Evolutionary conservation across 2,113 vertebrate species (phyloP).

Genomic region (Tinamus guttatus): DNA sequence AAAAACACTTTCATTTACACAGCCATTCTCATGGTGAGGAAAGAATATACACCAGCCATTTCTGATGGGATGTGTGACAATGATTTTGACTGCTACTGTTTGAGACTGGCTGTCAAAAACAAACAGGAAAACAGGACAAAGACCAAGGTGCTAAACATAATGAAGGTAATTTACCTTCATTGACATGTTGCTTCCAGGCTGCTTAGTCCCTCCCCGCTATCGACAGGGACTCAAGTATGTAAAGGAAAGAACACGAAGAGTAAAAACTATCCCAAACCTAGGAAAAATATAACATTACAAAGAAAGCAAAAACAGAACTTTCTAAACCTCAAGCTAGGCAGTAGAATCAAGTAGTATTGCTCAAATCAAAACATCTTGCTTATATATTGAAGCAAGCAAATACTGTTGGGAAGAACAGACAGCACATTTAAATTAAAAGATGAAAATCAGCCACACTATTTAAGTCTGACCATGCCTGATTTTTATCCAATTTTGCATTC

Average conservation of each 20-base stretch:
- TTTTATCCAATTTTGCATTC: not conserved
- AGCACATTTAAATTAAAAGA: not conserved
- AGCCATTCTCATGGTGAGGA: not conserved
- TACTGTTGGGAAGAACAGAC: not conserved
- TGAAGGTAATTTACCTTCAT: not conserved
- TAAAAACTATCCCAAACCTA: not conserved
- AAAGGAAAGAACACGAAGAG: not conserved
- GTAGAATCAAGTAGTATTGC: not conserved
- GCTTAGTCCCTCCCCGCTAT: not conserved
- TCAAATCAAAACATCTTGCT: not conserved
- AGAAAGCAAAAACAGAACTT: not conserved
- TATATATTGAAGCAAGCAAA: not conserved
- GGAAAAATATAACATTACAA: not conserved
- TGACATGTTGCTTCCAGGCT: not conserved
- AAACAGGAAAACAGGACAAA: not conserved
- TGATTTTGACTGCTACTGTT: not conserved
- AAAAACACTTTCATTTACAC: not conserved
- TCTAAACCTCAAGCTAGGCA: not conserved
- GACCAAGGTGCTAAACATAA: not conserved
- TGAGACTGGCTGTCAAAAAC: not conserved
- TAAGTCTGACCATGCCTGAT: not conserved
- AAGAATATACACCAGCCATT: not conserved
- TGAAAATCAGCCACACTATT: not conserved
- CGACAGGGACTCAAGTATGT: fast-evolving
- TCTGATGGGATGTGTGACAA: not conserved